Evolutionary conservation across 1,140 invertebrate genomes (phyloP), one percentile per base, ranked within the genome.

Genomic region (Hypothenemus hampei): DNA sequence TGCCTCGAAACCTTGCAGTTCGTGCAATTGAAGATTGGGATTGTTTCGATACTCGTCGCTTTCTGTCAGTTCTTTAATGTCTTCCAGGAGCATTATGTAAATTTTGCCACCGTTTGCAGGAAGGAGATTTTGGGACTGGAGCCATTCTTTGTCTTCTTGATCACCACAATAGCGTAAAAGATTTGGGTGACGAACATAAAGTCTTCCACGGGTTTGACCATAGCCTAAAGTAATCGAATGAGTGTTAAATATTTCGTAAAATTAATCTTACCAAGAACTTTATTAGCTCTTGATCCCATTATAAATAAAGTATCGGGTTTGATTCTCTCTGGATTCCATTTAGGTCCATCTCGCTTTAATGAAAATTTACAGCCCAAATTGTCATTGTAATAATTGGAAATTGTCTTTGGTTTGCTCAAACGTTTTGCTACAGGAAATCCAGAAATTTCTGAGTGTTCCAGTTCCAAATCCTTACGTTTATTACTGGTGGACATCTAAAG

Each of bases 71-170:
- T 89, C 84, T 70, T 81, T 75, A 37, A 91, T 86, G 65, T 91
- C 88, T 65, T 89, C 83, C 47, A 89, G 74, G n/a, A 90, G 73
- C 76, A 90, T 79, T 54, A 91, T 80, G 61, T 88, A 89, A 21
- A 86, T 85, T 72, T 85, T 87, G 5, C 86, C 86, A 10, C 86
- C 86, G 45, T 83, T 84, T 26, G 83, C 81, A 62, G 86, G 83
- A 69, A 87, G 86, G 48, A 87, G 71, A 65, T 85, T 85, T 59
- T 87, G 81, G 57, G 81, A 84, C 40, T 82, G 79, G 19, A 91
- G 76, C 87, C 87, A 90, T 65, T 87, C 84, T 67, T 89, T 89
- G 64, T 91, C 88, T 61, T 87, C 84, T 53, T 81, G 81, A 66
- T 91, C 88, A 33, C 86, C 85, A 45, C 82, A 81, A 72, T 91